Evolutionary conservation across 2,113 vertebrate species (phyloP), one percentile per base, ranked within the genome.

Genomic region (Hypanus sabinus): DNA sequence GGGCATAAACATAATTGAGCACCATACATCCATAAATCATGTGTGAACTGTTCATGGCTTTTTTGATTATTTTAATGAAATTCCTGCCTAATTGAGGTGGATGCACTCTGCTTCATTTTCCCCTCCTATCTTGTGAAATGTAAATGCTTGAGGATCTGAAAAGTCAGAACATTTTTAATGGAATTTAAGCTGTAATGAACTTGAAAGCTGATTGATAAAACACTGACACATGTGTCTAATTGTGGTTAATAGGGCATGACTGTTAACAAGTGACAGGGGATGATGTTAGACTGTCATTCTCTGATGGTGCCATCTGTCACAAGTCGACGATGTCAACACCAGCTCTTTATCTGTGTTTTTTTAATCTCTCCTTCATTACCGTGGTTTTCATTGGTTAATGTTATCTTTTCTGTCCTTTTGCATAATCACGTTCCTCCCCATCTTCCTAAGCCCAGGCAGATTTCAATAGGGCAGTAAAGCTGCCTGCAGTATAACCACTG

Each of bases 211-310:
- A 90, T 60, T 90, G 85, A 65, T 90, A 90, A 68, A 20, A 68
- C 85, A 90, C 33, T 36, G 60, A 16, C 60, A 9, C 57, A 18
- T 65, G 14, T 60, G 12, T 90, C n/a, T 90, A 65, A 90, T 90
- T 90, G 85, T 90, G 9, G 60, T 62, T 90, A 90, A 90, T 90
- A 90, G 85, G 14, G 60, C 60, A 22, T 90, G 85, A 90, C 85
- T 90, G 85, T 90, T 90, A 90, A 90, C 85, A 90, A 90, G 85
- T 90, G 85, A 62, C 83, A n/a, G 60, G 83, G 83, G 83, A 90
- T 90, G 85, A 90, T 65, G 85, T 33, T 90, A 62, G 14, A 60
- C 5, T 90, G 60, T 90, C 60, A 68, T 90, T 65, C 60, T 90
- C 14, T 90, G 85, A 68, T 90, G 30, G 20, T 33, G 2, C 85